Base-by-base conservation (phyloP, 1,140 invertebrate species). In the Doryteuthis pealeii region DNA sequence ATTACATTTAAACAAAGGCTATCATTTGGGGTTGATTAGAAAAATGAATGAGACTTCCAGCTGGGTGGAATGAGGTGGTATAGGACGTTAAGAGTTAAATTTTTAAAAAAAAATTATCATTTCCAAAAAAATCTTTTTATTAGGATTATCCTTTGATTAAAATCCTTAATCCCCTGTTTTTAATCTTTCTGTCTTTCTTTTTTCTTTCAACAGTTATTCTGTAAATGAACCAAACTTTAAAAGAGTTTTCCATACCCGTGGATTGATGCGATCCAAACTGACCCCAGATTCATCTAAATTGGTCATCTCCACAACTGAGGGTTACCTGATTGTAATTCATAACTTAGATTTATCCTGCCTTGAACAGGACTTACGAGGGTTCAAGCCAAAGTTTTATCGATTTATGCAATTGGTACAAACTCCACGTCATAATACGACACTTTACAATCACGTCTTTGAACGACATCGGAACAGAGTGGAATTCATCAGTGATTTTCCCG, bases 241-340 rank as follows among this genome's bases (percentile, higher is more conserved):
- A 79, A 91, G 93, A 83, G 93, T 97, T 3, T 96, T 97, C 84
- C 90, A 92, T 76, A 93, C 92, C 26, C 93, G 92, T 78, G 94
- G 94, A 1, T 84, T 97, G 69, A 97, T 98, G 95, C 89, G 96
- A 62, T 96, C 94, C 75, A 91, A 94, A 74, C 89, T 98, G 75
- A 93, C 92, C 40, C 94, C 95, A 0, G 93, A 96, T 84, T 92
- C 92, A 1, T 91, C 90, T 40, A 96, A 97, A 89, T 92, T 98
- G 90, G 91, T 97, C 5, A 93, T 97, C 85, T 94, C 94, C 79
- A 96, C 95, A 1, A 94, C 94, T 35, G 92, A 92, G 22, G 96
- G 96, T 8, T 94, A 96, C 83, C 90, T 97, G 31, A 94, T 98
- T 78, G 91, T 97, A 62, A 93, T 98, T 73, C 95, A 97, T 85